Percentiles rank a stretch among this genome's conserved stretches.
Conservation (phyloP, 2,797 vertebrate species). For the Sarcoramphus papa region DNA sequence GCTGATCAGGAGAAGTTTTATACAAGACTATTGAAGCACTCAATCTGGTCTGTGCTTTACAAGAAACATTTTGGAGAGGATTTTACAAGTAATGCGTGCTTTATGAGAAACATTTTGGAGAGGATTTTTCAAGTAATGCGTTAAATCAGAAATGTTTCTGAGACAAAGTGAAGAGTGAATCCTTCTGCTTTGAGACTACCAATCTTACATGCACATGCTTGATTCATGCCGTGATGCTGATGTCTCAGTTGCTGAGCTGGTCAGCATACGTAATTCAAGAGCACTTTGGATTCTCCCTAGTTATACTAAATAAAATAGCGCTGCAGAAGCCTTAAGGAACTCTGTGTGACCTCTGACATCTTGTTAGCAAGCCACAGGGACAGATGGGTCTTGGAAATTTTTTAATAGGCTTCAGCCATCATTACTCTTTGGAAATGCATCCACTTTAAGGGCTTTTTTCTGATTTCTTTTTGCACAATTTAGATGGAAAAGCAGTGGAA, state of each 20-base stretch:
- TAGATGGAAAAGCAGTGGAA: slow-evolving; percentile 67
- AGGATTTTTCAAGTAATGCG: background rate
- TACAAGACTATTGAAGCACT: background rate
- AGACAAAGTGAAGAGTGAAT: background rate
- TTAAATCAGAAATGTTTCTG: background rate
- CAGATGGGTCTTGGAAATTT: background rate
- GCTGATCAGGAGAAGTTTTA: background rate
- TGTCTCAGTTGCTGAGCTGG: background rate
- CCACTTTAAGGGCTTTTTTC: slow-evolving; percentile 63
- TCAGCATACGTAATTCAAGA: background rate
- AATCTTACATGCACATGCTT: background rate
- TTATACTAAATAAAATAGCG: background rate
- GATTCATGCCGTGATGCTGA: background rate
- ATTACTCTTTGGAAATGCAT: slow-evolving; percentile 24
- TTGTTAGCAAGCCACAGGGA: background rate
- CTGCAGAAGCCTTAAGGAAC: background rate
- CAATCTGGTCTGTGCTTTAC: background rate
- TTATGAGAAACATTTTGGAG: background rate
- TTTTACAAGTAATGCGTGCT: background rate
- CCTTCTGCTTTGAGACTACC: background rate
- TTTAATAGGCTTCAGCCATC: slow-evolving; percentile 34
- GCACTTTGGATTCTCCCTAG: background rate
- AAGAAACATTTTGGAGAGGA: background rate
- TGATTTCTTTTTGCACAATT: slow-evolving; percentile 64
- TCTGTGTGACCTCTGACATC: background rate